Evolutionary conservation across 35 echinoderm and acorn worm genomes (phyloP).

Genomic region (Anneissia japonica): DNA sequence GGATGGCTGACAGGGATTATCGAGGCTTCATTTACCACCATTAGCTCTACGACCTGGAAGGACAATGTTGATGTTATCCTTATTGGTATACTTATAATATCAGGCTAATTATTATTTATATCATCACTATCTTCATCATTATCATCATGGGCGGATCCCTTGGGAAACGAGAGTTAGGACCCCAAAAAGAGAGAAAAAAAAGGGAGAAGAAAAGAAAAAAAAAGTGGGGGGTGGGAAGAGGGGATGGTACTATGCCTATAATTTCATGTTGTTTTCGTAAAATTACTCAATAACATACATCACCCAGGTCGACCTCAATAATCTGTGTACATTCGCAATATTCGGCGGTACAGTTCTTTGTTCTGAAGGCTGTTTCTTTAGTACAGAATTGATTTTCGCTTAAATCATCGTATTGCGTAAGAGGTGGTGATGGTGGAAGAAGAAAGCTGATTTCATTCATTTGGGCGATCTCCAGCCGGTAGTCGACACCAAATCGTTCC

Average conservation of each 20-base stretch:
- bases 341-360: slow-evolving; percentile 12
- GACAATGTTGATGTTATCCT: no score
- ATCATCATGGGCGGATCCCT: not conserved
- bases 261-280: not conserved
- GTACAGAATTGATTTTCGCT: slow-evolving; percentile 21
- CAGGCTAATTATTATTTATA: not conserved
- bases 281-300: slow-evolving; percentile 9
- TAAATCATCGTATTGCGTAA: slow-evolving; percentile 46
- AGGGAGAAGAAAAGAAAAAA: slow-evolving; percentile 25
- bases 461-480: no score
- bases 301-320: not conserved
- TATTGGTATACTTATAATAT: not conserved
- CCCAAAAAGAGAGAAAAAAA: slow-evolving; percentile 21
- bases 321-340: slow-evolving; percentile 33
- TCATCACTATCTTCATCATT: not conserved
- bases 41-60: slow-evolving; percentile 45
- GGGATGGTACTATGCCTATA: not conserved
- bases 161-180: not conserved
- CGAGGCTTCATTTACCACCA: slow-evolving; percentile 37
- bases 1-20: slow-evolving; percentile 26
- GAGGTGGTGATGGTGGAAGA: slow-evolving; percentile 20
- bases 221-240: not conserved
- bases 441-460: slow-evolving; percentile 64
- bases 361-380: not conserved
- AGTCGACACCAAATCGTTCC: no score